Base-by-base conservation (phyloP, 2,888 invertebrate genomes). In the Diplazon laetatorius region DNA sequence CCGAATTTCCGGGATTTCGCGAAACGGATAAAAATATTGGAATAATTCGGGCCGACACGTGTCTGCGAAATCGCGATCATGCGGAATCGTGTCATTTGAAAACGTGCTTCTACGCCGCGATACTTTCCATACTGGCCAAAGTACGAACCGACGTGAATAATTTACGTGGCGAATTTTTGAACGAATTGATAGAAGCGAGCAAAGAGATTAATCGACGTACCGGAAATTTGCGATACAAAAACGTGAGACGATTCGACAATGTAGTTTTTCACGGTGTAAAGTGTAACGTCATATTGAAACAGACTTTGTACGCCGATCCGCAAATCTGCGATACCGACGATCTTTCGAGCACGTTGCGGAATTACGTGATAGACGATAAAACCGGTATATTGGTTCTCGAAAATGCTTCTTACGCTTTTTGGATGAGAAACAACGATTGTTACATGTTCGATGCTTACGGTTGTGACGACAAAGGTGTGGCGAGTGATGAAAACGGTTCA, bases 361-460 rank as follows among this genome's bases (percentile, higher is more conserved):
- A 35, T 3, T 90, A 87, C 48, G 44, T 89, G 1, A 30, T 66
- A 0, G 84, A 81, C 0, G 55, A 89, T 55, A 76, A 85, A 39
- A 88, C 87, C 1, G 90, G 90, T 1, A 87, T 91, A 57, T 35
- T 90, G 18, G 85, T 87, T 1, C 87, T 90, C 12, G 16, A 25
- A 0, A 89, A 88, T 50, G 82, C 82, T 3, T 82, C 90, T 0
- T 90, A 85, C 60, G 89, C 88, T 0, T 87, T 90, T 63, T 91
- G 91, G 90, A 75, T 37, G 0, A 22, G 82, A 0, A 77, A 87
- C 4, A 75, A 73, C 1, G 74, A 70, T 30, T 89, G 82, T 25
- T 90, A 89, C 18, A 65, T 90, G 0, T 91, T 90, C 60, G 89
- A 91, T 79, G 84, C 90, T 4, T 90, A 91, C 48, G 46, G 83